Percentiles rank a stretch among this genome's conserved stretches.
Evolutionary conservation across 2,113 vertebrate genomes (phyloP).

Genomic region (Lophura nycthemera): DNA sequence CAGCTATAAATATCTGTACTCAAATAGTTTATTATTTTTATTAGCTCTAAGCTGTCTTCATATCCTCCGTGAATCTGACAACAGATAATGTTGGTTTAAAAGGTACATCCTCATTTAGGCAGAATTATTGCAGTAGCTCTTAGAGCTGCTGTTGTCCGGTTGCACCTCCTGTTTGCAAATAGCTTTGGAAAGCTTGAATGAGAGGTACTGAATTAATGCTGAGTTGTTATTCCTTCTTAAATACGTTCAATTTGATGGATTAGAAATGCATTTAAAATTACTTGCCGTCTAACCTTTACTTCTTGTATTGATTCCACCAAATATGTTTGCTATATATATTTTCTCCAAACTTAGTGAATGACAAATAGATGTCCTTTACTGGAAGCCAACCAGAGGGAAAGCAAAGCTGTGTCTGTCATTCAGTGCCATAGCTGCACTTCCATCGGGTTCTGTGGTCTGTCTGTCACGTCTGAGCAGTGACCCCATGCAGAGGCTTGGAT

Average conservation of each 20-base stretch:
- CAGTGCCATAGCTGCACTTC: slow-evolving; percentile 14
- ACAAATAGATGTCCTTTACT: slow-evolving; percentile 29
- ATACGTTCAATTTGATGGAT: slow-evolving; percentile 1
- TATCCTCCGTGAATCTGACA: slow-evolving; percentile 23
- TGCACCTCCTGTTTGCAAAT: slow-evolving; percentile 56
- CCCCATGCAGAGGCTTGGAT: not conserved
- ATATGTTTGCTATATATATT: not conserved
- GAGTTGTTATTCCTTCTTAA: slow-evolving; percentile 27
- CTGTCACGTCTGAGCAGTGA: slow-evolving; percentile 21
- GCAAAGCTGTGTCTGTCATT: slow-evolving; percentile 19
- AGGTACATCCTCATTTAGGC: slow-evolving; percentile 2
- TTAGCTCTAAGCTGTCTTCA: slow-evolving; percentile 9
- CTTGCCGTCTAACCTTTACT: not conserved
- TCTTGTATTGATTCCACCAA: slow-evolving; percentile 11
- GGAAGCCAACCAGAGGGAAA: slow-evolving; percentile 31
- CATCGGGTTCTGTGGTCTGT: not conserved
- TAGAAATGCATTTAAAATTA: slow-evolving; percentile 28
- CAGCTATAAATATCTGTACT: slow-evolving; percentile 20
- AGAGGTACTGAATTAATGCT: slow-evolving; percentile 15
- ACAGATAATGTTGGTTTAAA: not conserved
- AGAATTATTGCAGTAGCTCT: slow-evolving; percentile 37
- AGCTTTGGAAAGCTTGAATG: slow-evolving; percentile 32
- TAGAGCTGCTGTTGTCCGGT: slow-evolving; percentile 34
- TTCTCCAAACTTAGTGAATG: not conserved
- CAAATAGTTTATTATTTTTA: slow-evolving; percentile 25